Conservation (phyloP, 2,888 invertebrate genomes). For the Drosophila mimica region DNA sequence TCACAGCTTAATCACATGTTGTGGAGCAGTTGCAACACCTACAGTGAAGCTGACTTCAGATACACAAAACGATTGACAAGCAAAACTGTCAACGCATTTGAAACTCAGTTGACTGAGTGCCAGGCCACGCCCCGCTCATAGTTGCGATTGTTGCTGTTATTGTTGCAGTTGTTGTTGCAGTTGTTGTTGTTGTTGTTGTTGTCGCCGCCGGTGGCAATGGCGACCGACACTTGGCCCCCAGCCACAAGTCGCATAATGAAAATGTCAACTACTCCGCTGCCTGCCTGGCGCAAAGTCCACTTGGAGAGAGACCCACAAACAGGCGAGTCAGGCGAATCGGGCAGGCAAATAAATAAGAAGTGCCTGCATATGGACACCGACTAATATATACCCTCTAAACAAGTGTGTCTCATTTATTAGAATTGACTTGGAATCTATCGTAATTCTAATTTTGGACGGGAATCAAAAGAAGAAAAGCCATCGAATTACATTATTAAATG, state of each 20-base stretch:
- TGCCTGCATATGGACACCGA: not conserved
- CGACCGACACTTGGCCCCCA: constrained; percentile 64
- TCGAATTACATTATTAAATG: not conserved
- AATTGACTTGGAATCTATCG: no score
- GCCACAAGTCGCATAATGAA: constrained; percentile 69
- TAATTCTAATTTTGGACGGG: no score
- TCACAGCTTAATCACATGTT: constrained; percentile 65
- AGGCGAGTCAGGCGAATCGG: constrained; percentile 21
- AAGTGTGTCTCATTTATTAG: no score
- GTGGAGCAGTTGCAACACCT: constrained; percentile 57
- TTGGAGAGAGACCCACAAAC: constrained; percentile 18
- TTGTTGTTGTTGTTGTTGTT: constrained; percentile 41
- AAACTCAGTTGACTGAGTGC: constrained; percentile 70
- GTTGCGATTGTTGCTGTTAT: constrained; percentile 11
- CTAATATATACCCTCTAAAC: constrained; percentile 8
- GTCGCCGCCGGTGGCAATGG: constrained; percentile 66
- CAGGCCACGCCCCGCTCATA: constrained; percentile 44
- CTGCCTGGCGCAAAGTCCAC: constrained; percentile 59
- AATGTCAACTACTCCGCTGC: constrained; percentile 64
- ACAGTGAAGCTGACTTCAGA: constrained; percentile 37
- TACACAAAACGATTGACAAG: constrained; percentile 72
- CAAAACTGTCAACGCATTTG: constrained; percentile 75
- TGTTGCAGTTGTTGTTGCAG: constrained; percentile 26
- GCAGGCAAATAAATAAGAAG: constrained; percentile 43
- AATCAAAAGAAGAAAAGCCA: not conserved